phyloP scores from a whole-genome alignment of 2,888 invertebrate genomes.

The Drosophila stalkeri region DNA sequence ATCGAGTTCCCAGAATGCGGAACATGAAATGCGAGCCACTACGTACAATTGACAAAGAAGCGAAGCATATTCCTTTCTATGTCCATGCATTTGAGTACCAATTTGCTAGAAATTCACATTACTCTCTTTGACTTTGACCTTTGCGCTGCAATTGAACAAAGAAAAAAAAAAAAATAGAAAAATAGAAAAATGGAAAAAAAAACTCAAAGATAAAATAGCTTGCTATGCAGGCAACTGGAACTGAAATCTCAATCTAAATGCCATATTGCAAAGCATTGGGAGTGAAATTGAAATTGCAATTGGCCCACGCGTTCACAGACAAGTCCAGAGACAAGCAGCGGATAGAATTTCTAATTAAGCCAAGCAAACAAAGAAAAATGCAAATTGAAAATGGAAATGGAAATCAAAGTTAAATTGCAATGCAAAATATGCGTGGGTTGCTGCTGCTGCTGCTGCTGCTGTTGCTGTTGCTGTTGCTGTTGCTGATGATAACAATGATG shows the following conservation, averaged over 20 bases:
- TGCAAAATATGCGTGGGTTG: conserved; percentile 18
- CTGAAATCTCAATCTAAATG: conserved; percentile 8
- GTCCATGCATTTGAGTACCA: conserved; percentile 25
- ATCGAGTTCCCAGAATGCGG: neutral
- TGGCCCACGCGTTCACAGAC: conserved; percentile 7
- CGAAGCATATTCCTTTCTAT: neutral
- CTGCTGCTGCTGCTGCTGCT: neutral
- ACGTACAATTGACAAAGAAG: neutral
- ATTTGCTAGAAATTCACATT: conserved; percentile 4
- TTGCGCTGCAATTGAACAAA: conserved; percentile 6
- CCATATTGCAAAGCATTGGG: conserved; percentile 14
- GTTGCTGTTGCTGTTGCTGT: neutral
- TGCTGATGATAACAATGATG: conserved; percentile 10
- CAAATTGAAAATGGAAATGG: conserved; percentile 37
- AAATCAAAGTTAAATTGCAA: conserved; percentile 48
- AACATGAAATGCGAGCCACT: neutral
- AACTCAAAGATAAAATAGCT: neutral
- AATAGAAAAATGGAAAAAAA: no score
- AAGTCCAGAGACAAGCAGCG: conserved; percentile 1
- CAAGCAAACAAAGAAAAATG: conserved; percentile 34
- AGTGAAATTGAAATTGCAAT: conserved; percentile 34
- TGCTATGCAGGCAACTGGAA: neutral
- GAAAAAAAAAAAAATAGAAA: neutral
- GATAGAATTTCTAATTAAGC: conserved; percentile 59
- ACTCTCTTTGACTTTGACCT: conserved; percentile 30